phyloP scores from a whole-genome alignment of 2,797 vertebrate species.

The Manis javanica region DNA sequence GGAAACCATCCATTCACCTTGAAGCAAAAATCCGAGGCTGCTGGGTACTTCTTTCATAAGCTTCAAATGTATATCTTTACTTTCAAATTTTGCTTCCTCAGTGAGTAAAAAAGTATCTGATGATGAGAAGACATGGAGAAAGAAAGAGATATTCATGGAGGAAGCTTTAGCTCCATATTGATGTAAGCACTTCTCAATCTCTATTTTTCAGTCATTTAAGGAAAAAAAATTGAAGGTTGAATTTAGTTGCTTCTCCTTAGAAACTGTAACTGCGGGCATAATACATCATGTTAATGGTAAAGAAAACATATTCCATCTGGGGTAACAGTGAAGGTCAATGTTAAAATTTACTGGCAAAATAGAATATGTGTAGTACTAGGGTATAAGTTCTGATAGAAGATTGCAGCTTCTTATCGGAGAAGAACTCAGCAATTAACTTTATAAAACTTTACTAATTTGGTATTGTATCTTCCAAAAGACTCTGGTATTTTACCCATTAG shows the following conservation, averaged over 20 bases:
- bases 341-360: background rate
- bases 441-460: background rate
- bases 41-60: background rate
- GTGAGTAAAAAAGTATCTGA: background rate
- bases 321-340: background rate
- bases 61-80: background rate
- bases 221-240: background rate
- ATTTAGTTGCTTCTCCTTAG: background rate
- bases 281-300: background rate
- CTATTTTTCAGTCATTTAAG: background rate
- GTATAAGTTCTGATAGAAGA: background rate
- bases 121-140: background rate
- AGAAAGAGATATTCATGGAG: background rate
- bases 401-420: background rate
- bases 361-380: background rate
- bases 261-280: conserved; percentile 18
- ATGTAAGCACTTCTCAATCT: background rate
- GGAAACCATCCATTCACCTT: background rate
- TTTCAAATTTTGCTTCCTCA: background rate
- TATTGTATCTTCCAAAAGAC: background rate
- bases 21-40: background rate
- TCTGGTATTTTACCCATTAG: background rate
- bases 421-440: background rate
- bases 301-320: background rate
- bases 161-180: background rate